These are phyloP conservation scores for Tragelaphus imberbis DNA, from an alignment of 2,113 vertebrate species.

Conservation along the genomic window DNA sequence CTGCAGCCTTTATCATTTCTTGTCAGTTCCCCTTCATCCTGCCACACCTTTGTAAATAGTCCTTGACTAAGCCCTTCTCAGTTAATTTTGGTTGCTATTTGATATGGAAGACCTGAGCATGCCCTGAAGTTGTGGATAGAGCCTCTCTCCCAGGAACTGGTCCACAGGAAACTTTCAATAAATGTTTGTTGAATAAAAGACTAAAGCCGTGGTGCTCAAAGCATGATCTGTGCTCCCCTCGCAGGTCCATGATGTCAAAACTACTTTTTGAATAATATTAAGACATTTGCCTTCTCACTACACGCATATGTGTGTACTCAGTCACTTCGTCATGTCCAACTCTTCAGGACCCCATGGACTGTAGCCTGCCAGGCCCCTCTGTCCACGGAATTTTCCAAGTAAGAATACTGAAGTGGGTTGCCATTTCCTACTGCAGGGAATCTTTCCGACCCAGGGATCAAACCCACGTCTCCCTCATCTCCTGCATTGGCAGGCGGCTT, in stretches of 20 bases:
- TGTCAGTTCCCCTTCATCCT: neutral
- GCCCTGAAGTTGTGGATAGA: too few species aligned
- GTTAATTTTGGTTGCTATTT: neutral
- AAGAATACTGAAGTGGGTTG: neutral
- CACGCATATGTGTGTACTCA: neutral
- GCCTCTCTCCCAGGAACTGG: neutral
- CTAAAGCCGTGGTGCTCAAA: neutral
- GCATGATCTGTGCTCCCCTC: neutral
- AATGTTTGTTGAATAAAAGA: neutral
- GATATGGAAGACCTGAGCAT: neutral
- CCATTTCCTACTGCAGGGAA: neutral
- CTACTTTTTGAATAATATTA: neutral
- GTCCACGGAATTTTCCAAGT: neutral
- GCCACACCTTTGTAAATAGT: neutral
- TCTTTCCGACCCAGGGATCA: neutral
- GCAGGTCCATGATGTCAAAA: neutral
- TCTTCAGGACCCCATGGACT: neutral
- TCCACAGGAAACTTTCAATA: neutral
- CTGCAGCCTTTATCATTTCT: neutral
- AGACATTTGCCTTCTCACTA: neutral
- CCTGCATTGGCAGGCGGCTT: neutral
- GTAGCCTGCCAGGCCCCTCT: neutral
- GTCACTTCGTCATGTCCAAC: neutral
- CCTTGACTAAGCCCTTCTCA: neutral
- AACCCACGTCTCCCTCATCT: neutral